Evolutionary conservation across 1,140 invertebrate species (phyloP).

Genomic region (Drosophila neocordata): DNA sequence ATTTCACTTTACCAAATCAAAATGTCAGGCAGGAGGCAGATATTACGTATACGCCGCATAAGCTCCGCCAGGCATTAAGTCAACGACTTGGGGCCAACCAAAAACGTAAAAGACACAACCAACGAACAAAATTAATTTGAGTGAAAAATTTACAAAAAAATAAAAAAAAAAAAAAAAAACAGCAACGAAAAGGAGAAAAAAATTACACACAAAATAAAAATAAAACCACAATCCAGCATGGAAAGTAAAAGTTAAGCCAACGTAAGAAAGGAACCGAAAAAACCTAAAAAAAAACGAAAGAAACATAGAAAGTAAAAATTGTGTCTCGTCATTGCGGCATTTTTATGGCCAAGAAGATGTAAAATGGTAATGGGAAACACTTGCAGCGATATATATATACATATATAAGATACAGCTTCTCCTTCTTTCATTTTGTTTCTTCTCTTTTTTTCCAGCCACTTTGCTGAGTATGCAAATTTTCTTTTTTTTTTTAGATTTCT

Average conservation of each 20-base stretch:
- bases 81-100: neutral
- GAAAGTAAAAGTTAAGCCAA: conserved; percentile 42
- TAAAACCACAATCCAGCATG: conserved; percentile 15
- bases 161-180: neutral
- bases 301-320: conserved; percentile 31
- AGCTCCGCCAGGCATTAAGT: conserved; percentile 33
- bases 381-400: conserved; percentile 46
- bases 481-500: conserved; percentile 32
- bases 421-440: conserved; percentile 7
- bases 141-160: conserved; percentile 25
- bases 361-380: conserved; percentile 41
- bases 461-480: conserved; percentile 77
- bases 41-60: conserved; percentile 35
- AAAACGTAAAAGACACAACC: neutral
- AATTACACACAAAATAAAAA: conserved; percentile 4
- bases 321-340: conserved; percentile 65
- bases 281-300: neutral
- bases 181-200: conserved; percentile 2
- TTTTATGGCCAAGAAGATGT: conserved; percentile 59
- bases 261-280: neutral
- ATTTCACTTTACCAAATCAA: conserved; percentile 43
- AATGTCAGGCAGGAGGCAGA: conserved; percentile 22
- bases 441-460: conserved; percentile 39
- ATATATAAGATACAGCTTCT: conserved; percentile 24
- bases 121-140: conserved; percentile 23